These are phyloP conservation scores for Amphiura filiformis DNA, from an alignment of 35 echinoderm and acorn worm genomes.

Conservation along the genomic window DNA sequence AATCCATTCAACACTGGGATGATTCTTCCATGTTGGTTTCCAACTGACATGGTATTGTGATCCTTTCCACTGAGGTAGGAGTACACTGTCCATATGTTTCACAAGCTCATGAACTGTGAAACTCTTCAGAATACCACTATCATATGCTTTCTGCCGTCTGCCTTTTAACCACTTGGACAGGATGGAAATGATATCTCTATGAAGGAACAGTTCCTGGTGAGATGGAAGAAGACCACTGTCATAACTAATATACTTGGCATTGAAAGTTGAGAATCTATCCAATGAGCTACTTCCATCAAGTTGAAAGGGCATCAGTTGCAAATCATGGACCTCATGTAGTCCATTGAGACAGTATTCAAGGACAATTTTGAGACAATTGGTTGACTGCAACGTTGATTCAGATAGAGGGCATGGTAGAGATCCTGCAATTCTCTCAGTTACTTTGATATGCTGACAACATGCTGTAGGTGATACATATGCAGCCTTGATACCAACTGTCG, in stretches of 20 bases:
- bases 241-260: neutral
- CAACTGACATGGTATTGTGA: neutral
- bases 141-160: neutral
- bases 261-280: neutral
- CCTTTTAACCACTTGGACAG: neutral
- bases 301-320: neutral
- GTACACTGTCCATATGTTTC: neutral
- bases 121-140: neutral
- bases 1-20: neutral
- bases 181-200: neutral
- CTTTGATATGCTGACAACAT: neutral
- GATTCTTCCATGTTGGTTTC: neutral
- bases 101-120: neutral
- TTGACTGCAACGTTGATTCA: neutral
- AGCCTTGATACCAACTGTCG: neutral
- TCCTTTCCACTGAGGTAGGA: constrained; percentile 4
- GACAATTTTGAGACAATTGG: neutral
- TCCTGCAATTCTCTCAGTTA: neutral
- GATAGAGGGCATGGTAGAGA: neutral
- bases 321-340: neutral
- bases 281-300: neutral
- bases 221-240: neutral
- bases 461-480: neutral
- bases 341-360: constrained; percentile 25
- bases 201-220: neutral